A percentile compares a stretch with the other conserved stretches of the same genome.
Evolutionary conservation across 2,888 invertebrate species (phyloP).

Genomic region (Cryptophagus acutangulus): DNA sequence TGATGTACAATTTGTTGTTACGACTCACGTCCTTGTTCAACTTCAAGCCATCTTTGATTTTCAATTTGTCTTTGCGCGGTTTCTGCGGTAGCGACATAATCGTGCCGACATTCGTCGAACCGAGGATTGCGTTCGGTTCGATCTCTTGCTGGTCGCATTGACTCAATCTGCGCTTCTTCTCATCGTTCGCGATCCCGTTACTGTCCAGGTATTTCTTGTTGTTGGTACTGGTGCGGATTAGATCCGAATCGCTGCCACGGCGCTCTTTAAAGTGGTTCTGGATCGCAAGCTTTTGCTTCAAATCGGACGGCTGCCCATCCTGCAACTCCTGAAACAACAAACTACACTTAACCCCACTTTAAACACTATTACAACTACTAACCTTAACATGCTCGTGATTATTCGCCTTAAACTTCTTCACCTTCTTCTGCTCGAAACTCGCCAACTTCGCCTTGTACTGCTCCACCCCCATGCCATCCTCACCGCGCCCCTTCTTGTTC

Average conservation of each 20-base stretch:
- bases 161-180: conserved; percentile 61
- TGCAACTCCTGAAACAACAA: conserved; percentile 27
- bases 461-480: conserved; percentile 11
- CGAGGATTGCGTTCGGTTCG: conserved; percentile 47
- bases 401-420: conserved; percentile 40
- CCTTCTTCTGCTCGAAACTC: conserved; percentile 32
- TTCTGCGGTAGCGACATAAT: conserved; percentile 50
- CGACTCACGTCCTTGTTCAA: conserved; percentile 43
- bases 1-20: conserved; percentile 51
- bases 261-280: conserved; percentile 46
- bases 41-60: conserved; percentile 44
- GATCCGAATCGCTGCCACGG: conserved; percentile 52
- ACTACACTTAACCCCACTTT: not conserved
- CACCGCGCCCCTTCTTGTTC: conserved; percentile 9
- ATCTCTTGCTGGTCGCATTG: conserved; percentile 46
- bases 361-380: too few relatives aligned
- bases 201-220: conserved; percentile 49
- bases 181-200: conserved; percentile 56
- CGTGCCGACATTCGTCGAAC: conserved; percentile 68
- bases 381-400: conserved; percentile 38
- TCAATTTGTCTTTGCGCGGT: conserved; percentile 42
- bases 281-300: conserved; percentile 39
- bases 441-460: conserved; percentile 24
- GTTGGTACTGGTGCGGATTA: conserved; percentile 34
- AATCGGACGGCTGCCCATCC: conserved; percentile 20